Percentiles rank a stretch among this genome's conserved stretches.
Conservation (phyloP, 2,888 invertebrate genomes). For the Drosophila paramelanica region DNA sequence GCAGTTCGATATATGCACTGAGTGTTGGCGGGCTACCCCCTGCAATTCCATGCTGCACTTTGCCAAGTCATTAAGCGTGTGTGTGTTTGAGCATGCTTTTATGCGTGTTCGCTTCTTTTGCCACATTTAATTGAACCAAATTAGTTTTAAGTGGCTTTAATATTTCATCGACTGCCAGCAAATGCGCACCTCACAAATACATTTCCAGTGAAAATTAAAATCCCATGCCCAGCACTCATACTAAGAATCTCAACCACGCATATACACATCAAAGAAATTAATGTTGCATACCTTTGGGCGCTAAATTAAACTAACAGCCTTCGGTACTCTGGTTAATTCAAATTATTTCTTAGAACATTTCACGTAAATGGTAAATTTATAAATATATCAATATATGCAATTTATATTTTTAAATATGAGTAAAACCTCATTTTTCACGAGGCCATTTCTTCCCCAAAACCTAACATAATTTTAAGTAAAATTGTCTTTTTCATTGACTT, state of each 20-base stretch:
- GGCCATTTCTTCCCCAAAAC: no score
- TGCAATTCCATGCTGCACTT: constrained; percentile 34
- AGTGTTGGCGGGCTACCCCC: background rate
- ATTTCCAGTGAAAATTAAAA: constrained; percentile 5
- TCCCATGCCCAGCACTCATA: background rate
- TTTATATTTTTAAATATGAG: no score
- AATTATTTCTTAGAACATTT: background rate
- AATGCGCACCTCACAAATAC: constrained; percentile 5
- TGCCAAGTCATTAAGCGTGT: constrained; percentile 70
- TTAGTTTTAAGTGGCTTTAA: constrained; percentile 63
- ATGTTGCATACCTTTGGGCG: background rate
- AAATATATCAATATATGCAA: background rate
- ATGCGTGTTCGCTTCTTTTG: constrained; percentile 38
- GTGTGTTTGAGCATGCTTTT: constrained; percentile 22
- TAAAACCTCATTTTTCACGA: no score
- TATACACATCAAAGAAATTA: background rate
- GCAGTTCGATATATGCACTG: constrained; percentile 69
- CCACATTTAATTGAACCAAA: constrained; percentile 74
- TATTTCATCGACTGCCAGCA: constrained; percentile 18
- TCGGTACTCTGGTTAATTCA: background rate
- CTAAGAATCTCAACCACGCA: background rate
- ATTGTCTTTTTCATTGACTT: no score
- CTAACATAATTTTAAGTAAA: no score
- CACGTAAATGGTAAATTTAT: background rate
- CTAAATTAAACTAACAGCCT: background rate